Base-by-base conservation (phyloP, 35 echinoderm and acorn worm species). In the Ophioderma brevispina region DNA sequence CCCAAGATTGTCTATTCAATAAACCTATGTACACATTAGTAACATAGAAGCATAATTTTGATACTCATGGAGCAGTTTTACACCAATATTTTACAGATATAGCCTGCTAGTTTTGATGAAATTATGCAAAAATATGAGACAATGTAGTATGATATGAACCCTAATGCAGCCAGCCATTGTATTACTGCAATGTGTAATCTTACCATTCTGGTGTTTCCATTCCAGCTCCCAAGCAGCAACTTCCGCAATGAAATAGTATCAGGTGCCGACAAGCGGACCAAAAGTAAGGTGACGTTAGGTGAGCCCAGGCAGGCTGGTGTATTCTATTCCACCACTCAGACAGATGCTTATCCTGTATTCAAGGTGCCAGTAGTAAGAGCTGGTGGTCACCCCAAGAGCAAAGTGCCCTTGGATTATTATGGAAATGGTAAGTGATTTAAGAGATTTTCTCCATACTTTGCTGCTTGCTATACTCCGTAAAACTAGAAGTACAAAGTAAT, bases 391-490 rank as follows among this genome's bases (percentile, higher is more conserved):
- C 80, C 80, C 40, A 55, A 37, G 8, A 91, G 90, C 55, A 83
- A 90, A 55, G 93, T 99, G 18, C 97, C 97, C 19, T 80, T 99
- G 49, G 97, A 99, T 85, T 96, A 92, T 59, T 96, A 96, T 78
- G 85, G 64, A 42, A 55, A 49, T 33, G 82, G 97, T 99, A 92
- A 95, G 97, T 85, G 42, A 3, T 31, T n/a, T n/a, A n/a, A n/a
- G n/a, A n/a, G n/a, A n/a, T n/a, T n/a, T n/a, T n/a, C n/a, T n/a
- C 39, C 33, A 32, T 39, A 28, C n/a, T n/a, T n/a, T n/a, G n/a
- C n/a, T n/a, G n/a, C n/a, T n/a, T n/a, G n/a, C n/a, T n/a, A n/a
- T 25, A 55, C 13, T 4, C 33, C 31, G 38, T 23, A 81, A 4
- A 39, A 23, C 19, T 28, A 38, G 18, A 41, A n/a, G 81, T 40